Conservation (phyloP, 2,888 invertebrate species). For the Agelastica alni region DNA sequence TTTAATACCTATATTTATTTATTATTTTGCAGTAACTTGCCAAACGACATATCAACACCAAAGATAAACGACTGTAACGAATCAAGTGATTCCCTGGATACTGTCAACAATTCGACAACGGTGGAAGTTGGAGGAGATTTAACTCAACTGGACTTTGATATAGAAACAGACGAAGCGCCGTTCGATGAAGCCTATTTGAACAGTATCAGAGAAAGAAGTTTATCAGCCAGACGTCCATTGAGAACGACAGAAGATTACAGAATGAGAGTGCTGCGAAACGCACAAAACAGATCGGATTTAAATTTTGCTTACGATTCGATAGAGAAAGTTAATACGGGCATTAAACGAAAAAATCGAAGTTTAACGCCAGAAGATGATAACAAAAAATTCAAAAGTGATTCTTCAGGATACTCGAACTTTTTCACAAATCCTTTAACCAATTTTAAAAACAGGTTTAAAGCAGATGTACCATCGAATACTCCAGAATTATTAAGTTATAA, state of each 20-base stretch:
- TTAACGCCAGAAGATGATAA: conserved; percentile 43
- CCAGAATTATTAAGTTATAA: conserved; percentile 51
- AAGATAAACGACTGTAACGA: conserved; percentile 34
- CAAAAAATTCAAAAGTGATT: conserved; percentile 45
- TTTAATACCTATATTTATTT: too few species aligned
- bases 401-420: conserved; percentile 42
- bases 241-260: conserved; percentile 42
- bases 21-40: conserved; percentile 11
- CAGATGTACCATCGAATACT: conserved; percentile 44
- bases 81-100: conserved; percentile 35
- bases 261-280: conserved; percentile 37
- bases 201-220: conserved; percentile 20
- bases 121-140: conserved; percentile 48
- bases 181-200: conserved; percentile 37
- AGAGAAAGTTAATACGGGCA: conserved; percentile 38
- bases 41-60: conserved; percentile 12
- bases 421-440: conserved; percentile 47
- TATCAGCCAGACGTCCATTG: conserved; percentile 43
- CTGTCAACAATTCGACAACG: conserved; percentile 44
- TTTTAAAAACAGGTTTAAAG: conserved; percentile 42
- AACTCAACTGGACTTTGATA: conserved; percentile 46
- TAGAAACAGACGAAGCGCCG: conserved; percentile 36
- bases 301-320: conserved; percentile 33
- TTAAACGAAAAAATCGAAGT: conserved; percentile 48
- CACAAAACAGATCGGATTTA: conserved; percentile 35